These are phyloP conservation scores for Graptemys geographica DNA, from an alignment of 2,797 vertebrate species.

Conservation along the genomic window DNA sequence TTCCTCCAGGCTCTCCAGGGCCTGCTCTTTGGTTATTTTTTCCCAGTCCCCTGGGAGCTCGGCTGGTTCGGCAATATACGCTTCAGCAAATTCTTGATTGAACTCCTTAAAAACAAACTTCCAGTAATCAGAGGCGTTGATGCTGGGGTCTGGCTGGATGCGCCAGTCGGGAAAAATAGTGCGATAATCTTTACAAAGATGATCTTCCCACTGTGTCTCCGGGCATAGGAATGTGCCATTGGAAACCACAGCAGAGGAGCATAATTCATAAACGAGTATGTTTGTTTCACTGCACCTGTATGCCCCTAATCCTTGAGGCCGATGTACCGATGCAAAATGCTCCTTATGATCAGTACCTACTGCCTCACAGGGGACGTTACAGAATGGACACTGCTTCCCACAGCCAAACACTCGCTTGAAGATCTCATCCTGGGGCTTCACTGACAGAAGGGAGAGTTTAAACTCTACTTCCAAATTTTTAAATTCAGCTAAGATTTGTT, in stretches of 20 bases:
- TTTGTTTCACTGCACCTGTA: neutral
- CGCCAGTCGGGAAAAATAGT: neutral
- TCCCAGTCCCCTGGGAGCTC: slow-evolving; percentile 60
- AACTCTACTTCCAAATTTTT: slow-evolving; percentile 45
- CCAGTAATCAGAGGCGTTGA: neutral
- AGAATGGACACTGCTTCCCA: slow-evolving; percentile 37
- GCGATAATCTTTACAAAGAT: neutral
- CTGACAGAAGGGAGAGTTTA: slow-evolving; percentile 67
- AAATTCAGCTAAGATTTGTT: slow-evolving; percentile 71
- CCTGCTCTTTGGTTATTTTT: neutral
- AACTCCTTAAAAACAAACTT: neutral
- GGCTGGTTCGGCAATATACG: slow-evolving; percentile 41
- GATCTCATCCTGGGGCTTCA: neutral
- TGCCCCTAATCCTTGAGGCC: neutral
- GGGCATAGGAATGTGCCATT: rapidly evolving
- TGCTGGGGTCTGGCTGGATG: neutral
- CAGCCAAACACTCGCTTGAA: neutral
- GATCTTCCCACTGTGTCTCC: neutral
- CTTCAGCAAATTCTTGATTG: neutral
- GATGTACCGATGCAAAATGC: slow-evolving; percentile 3
- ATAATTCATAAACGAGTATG: neutral
- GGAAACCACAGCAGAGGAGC: neutral
- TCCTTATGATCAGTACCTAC: neutral
- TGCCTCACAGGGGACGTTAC: slow-evolving; percentile 31
- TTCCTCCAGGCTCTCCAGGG: slow-evolving; percentile 66